Evolutionary conservation across 2,888 invertebrate genomes (phyloP), one percentile per base, ranked within the genome.

Genomic region (Pharmacophagus antenor): DNA sequence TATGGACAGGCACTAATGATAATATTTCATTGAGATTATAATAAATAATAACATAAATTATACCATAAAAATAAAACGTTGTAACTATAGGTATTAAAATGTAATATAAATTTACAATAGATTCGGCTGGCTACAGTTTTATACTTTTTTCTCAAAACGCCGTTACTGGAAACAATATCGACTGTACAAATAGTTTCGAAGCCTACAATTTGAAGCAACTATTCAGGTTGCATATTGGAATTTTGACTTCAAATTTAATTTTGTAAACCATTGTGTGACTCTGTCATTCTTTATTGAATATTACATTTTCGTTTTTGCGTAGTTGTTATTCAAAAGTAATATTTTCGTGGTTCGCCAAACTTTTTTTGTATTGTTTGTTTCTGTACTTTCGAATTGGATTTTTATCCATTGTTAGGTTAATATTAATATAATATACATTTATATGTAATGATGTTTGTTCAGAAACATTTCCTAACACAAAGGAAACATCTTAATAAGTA

Each of bases 91-190:
- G n/a, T n/a, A n/a, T n/a, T n/a, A n/a, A n/a, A n/a, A n/a, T n/a
- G n/a, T n/a, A n/a, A n/a, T 31, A 4, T 17, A 17, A 42, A 42
- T 42, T 42, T 17, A 18, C 5, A 27, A 47, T n/a, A 42, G 12
- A n/a, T n/a, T n/a, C n/a, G 3, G 10, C 17, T 23, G 27, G 15
- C 31, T 25, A 46, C 27, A 20, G 27, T 18, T 47, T 31, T 46
- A 31, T n/a, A 46, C 5, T 31, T 46, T 54, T 54, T 21, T 23
- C 42, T 52, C 27, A 20, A 44, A 25, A 54, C 44, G 46, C 21
- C 46, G 54, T 54, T 54, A 27, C 54, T n/a, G 21, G 20, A 2
- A 54, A 47, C 46, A 54, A 54, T 54, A 25, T 44, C 46, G 27
- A 27, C 27, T 46, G 54, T 46, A 27, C 1, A 54, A 46, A 54